Conservation (phyloP, 2,113 vertebrate genomes). For the Corythoichthys intestinalis region DNA sequence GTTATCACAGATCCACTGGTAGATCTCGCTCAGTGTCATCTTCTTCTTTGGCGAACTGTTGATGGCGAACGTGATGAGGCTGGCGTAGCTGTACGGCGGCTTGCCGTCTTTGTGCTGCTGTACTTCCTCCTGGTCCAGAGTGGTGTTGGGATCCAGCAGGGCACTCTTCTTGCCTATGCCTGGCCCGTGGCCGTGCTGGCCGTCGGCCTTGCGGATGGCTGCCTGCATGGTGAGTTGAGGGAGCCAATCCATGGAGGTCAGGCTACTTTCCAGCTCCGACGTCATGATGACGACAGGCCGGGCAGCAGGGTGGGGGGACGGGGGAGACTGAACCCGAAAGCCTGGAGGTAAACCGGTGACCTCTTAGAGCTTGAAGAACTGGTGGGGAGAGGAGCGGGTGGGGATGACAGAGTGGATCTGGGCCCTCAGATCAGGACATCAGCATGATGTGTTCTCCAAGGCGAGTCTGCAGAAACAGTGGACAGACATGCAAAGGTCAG, state of each 20-base stretch:
- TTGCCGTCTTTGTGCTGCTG: constrained; percentile 91
- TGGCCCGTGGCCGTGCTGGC: constrained; percentile 80
- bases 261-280: constrained; percentile 92
- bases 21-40: constrained; percentile 91
- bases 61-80: constrained; percentile 91
- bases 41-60: constrained; percentile 93
- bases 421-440: constrained; percentile 62
- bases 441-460: constrained; percentile 46
- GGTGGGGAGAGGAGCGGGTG: constrained; percentile 25
- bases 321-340: constrained; percentile 10
- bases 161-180: constrained; percentile 84
- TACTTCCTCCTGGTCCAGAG: constrained; percentile 87
- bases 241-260: constrained; percentile 94
- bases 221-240: constrained; percentile 90
- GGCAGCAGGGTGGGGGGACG: constrained; percentile 33
- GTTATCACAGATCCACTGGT: constrained; percentile 90
- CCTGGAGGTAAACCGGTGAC: constrained; percentile 31
- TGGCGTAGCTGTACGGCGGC: constrained; percentile 90
- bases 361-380: constrained; percentile 22
- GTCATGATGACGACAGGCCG: constrained; percentile 78
- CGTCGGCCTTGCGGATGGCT: constrained; percentile 84
- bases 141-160: constrained; percentile 84
- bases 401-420: constrained; percentile 28
- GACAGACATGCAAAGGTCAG: constrained; percentile 21
- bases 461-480: constrained; percentile 49